Evolutionary conservation across 2,888 invertebrate genomes (phyloP), one percentile per base, ranked within the genome.

Genomic region (Ceramica pisi): DNA sequence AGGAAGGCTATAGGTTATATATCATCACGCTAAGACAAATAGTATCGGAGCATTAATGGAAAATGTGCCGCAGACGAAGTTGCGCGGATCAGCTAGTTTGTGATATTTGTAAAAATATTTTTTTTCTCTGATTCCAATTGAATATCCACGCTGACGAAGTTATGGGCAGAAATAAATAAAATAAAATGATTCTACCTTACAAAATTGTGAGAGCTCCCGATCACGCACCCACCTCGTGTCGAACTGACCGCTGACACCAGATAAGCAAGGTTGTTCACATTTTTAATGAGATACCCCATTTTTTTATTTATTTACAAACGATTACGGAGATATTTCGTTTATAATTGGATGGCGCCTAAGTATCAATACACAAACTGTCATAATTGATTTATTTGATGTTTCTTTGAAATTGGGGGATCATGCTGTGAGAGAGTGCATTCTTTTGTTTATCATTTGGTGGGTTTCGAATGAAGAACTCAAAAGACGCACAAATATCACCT

Each of bases 281-380:
- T 80, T 75, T 80, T 85, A 78, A 85, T 78, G 78, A 85, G 76
- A 78, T 68, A 68, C 75, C 83, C 69, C 72, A 70, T 85, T 82
- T 81, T 80, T 75, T 77, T 57, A 78, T 84, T 78, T 84, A 79
- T 74, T 76, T 78, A 80, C 59, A 10, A 7, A 65, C 41, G 66
- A 75, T 76, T 78, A 79, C 55, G 7, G 10, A 50, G 21, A 75
- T 73, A 50, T 69, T 77, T 61, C 16, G 35, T 55, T 2, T 61
- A 35, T 61, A 61, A 70, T 75, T 77, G 61, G 61, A 51, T 57
- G 79, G 75, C 79, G 75, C 75, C 73, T 63, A 23, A 12, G n/a
- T 48, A 16, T 35, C 48, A n/a, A 35, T 44, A 65, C 12, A 46
- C 14, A 31, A 48, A 38, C 7, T 23, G 7, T n/a, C 23, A 12